Evolutionary conservation across 2,113 vertebrate species (phyloP).

Genomic region (Heptranchias perlo): DNA sequence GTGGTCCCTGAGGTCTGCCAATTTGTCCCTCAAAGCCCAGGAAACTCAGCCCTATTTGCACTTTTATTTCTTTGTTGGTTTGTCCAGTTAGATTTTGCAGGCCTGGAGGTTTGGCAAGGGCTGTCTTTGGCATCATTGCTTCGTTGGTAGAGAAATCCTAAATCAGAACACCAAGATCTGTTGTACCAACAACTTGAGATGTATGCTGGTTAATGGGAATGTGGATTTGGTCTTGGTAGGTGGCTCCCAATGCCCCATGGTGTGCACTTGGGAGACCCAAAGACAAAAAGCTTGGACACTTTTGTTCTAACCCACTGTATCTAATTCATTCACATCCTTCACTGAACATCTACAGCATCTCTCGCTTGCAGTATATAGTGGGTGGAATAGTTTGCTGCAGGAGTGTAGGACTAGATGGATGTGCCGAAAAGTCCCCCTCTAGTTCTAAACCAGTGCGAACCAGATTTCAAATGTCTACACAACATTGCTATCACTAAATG

Average conservation of each 20-base stretch:
- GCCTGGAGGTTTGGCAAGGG: background rate
- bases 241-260: background rate
- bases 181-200: background rate
- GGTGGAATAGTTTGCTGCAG: background rate
- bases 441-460: no score
- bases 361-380: background rate
- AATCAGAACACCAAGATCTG: background rate
- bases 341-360: background rate
- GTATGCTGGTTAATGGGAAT: background rate
- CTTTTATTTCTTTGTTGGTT: background rate
- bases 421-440: background rate
- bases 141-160: background rate
- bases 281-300: background rate
- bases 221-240: background rate
- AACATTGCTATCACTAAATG: background rate
- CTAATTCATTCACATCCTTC: background rate
- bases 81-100: background rate
- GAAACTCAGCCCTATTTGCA: background rate
- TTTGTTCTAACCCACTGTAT: background rate
- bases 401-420: background rate
- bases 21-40: background rate
- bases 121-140: background rate
- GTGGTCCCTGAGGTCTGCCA: background rate
- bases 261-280: no score
- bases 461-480: background rate